Base-by-base conservation (phyloP, 2,888 invertebrate species). In the Prenolepis imparis region DNA sequence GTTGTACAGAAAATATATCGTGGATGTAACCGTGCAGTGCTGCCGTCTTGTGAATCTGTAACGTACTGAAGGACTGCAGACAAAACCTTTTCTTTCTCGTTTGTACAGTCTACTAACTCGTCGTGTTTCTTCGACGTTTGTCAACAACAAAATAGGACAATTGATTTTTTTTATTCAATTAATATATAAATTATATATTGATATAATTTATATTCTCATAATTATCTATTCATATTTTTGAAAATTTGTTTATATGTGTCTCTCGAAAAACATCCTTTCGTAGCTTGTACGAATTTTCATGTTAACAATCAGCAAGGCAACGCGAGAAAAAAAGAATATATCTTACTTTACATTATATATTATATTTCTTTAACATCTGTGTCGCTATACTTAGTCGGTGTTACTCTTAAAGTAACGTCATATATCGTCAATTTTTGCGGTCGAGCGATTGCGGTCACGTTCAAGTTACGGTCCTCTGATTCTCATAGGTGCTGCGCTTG, bases 11-110 rank as follows among this genome's bases (percentile, higher is more conserved):
- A 24, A 44, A 64, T 32, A 64, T 12, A 52, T n/a, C n/a, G n/a
- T 11, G 1, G 32, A 59, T 68, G 36, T 32, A 36, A 66, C 92
- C 87, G 92, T 90, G 44, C 78, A 86, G 84, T 93, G 92, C 92
- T 93, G 93, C 90, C 91, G 87, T 80, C 91, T 91, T 59, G 90
- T 18, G 89, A 57, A 15, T 0, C 18, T 67, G 24, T 39, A 61
- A 52, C 61, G 86, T 91, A 93, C 92, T 86, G 87, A 32, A 39
- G 15, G 3, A 44, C 12, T 6, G 64, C 28, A 28, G 89, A 88
- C 86, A 86, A 91, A 87, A 88, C 87, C 86, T 91, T 86, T 89
- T 63, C 90, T 21, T 21, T 84, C 67, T 36, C 72, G 12, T 67
- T 72, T 84, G 57, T 44, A 39, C 74, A 63, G 5, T 39, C 44